Base-by-base conservation (phyloP, 2,888 invertebrate species). In the Leptinotarsa peninsularis region DNA sequence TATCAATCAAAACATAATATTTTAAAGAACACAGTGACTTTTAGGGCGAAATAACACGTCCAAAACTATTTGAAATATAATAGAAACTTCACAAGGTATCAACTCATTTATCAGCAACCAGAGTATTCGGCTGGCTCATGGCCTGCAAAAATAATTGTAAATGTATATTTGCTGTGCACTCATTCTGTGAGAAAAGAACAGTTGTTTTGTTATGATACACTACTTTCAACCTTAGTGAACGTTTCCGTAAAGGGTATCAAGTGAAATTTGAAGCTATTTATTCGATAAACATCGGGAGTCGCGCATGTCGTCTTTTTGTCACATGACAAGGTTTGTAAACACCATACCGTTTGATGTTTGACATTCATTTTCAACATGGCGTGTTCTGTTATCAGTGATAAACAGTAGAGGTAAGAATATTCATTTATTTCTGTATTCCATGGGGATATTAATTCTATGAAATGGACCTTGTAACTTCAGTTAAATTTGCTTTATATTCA, bases 301-400 rank as follows among this genome's bases (percentile, higher is more conserved):
- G 81, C 81, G 81, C 81, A 81, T 81, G 81, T 81, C 79, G 78
- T 68, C 75, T 74, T 66, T 73, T 76, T 78, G 78, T 81, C 81
- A 81, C 81, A 81, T 79, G 80, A 81, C 81, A 79, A 80, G 81
- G 80, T 82, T 83, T 82, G 83, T 83, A 83, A 83, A 83, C 83
- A 83, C 76, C 76, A 76, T 74, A 75, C 74, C 71, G 81, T 82
- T 83, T 82, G 82, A 83, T 82, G 81, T 84, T 83, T 83, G 83
- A 84, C 84, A 83, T 82, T 81, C 80, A 79, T 80, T 79, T 82
- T 81, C 83, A 85, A 84, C 82, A 85, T 85, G 85, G 85, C 84
- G 84, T 82, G 82, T 82, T 82, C 81, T 83, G 83, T 83, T 83
- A 81, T 81, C 81, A 83, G 83, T 81, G 83, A 82, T 83, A 81